These are phyloP conservation scores for Cancer borealis DNA, from an alignment of 2,888 invertebrate species.

Conservation along the genomic window DNA sequence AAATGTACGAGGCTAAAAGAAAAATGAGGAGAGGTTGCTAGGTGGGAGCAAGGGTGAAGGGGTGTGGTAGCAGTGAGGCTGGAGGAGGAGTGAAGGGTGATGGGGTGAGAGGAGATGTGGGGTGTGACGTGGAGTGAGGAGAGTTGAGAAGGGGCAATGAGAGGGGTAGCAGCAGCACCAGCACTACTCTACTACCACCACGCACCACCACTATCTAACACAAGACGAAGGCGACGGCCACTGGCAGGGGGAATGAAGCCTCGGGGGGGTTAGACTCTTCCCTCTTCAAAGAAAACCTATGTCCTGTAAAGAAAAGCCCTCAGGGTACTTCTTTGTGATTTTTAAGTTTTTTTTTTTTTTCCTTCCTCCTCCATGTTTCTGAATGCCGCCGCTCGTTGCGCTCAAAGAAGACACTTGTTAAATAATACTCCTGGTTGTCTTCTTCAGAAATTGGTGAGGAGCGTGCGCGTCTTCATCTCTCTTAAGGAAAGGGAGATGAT, in stretches of 20 bases:
- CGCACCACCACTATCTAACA: not conserved
- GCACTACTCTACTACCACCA: not conserved
- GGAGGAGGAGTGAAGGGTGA: not conserved
- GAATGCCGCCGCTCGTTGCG: not conserved
- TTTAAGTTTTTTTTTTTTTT: not conserved
- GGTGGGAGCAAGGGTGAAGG: not conserved
- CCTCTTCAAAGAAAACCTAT: not conserved
- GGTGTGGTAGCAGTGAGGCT: not conserved
- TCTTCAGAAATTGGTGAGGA: no score
- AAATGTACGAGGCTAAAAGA: slow-evolving; percentile 23
- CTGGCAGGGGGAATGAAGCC: not conserved
- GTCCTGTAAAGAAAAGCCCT: not conserved
- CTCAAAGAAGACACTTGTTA: slow-evolving; percentile 15
- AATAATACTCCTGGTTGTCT: slow-evolving; percentile 17
- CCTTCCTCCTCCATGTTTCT: not conserved
- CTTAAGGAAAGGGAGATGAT: not conserved
- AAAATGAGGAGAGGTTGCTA: not conserved
- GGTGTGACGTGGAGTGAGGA: not conserved
- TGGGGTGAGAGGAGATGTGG: slow-evolving; percentile 8
- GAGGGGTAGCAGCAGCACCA: not conserved
- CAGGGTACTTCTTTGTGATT: not conserved
- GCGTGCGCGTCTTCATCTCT: not conserved
- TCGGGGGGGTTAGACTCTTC: not conserved
- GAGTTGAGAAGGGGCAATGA: not conserved
- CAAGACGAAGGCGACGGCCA: not conserved